These are phyloP conservation scores for Acleris sparsana DNA, from an alignment of 2,888 invertebrate species.

Conservation along the genomic window DNA sequence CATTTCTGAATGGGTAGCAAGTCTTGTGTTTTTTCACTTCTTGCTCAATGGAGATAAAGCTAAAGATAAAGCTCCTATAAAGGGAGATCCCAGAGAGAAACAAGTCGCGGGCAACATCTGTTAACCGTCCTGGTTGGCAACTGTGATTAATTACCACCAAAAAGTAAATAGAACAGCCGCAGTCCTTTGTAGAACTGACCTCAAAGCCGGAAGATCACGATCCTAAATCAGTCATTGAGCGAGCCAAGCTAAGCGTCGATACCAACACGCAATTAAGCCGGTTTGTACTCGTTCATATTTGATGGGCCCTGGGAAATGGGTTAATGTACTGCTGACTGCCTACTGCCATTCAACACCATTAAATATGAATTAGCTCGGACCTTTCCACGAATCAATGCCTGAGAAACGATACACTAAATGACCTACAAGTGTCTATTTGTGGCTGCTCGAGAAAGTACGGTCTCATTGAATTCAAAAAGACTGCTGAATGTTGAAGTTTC, in stretches of 20 bases:
- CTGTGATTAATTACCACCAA: too few species aligned
- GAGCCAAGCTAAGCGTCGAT: slow-evolving; percentile 1
- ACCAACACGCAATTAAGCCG: slow-evolving; percentile 26
- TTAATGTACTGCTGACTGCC: slow-evolving; percentile 31
- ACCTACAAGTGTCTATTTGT: slow-evolving; percentile 9
- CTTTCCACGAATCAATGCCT: slow-evolving; percentile 52
- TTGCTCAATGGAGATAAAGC: too few species aligned
- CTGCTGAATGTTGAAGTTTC: too few species aligned
- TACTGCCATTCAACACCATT: slow-evolving; percentile 49
- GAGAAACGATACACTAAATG: slow-evolving; percentile 27
- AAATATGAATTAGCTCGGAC: slow-evolving; percentile 56
- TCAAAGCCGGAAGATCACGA: neutral
- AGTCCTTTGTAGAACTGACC: too few species aligned
- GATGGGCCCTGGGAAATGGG: slow-evolving; percentile 40
- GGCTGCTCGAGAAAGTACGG: slow-evolving; percentile 1
- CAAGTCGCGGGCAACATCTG: too few species aligned
- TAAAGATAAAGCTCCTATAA: too few species aligned
- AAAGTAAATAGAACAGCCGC: too few species aligned
- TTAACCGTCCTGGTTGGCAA: too few species aligned
- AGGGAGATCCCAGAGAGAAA: too few species aligned
- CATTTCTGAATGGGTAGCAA: too few species aligned
- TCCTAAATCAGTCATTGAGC: slow-evolving; percentile 9
- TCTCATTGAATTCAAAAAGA: neutral
- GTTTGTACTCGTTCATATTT: slow-evolving; percentile 48
- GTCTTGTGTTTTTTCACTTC: too few species aligned